These are phyloP conservation scores for Pterocles gutturalis DNA, from an alignment of 2,113 vertebrate genomes.

Conservation along the genomic window DNA sequence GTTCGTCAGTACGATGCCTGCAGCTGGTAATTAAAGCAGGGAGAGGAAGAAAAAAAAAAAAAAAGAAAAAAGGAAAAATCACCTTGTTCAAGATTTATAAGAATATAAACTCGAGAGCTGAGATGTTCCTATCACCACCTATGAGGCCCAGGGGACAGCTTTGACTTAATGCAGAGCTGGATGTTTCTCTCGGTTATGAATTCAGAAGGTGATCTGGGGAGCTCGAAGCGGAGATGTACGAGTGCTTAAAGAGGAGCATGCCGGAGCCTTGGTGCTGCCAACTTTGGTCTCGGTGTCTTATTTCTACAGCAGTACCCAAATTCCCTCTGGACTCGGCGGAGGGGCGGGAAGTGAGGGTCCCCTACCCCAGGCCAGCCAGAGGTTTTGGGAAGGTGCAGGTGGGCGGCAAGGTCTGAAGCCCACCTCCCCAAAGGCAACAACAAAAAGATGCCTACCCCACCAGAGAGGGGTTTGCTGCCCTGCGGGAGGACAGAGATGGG, in stretches of 20 bases:
- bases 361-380: fast-evolving
- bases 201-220: constrained; percentile 25
- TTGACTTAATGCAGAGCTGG: not conserved
- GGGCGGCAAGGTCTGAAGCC: not conserved
- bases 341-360: not conserved
- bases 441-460: not conserved
- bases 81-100: constrained; percentile 39
- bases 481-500: not conserved
- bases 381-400: not conserved
- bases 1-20: not conserved
- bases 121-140: constrained; percentile 27
- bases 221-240: fast-evolving
- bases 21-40: constrained; percentile 10
- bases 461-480: not conserved
- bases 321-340: fast-evolving
- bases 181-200: not conserved
- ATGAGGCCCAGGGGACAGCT: constrained; percentile 40
- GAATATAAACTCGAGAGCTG: not conserved
- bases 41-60: not conserved
- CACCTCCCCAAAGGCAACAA: not conserved
- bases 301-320: not conserved
- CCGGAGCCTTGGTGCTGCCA: not conserved
- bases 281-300: not conserved
- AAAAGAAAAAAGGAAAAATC: not conserved
- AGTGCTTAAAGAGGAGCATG: not conserved